phyloP scores from a whole-genome alignment of 2,797 vertebrate genomes.

The Microtus agrestis region DNA sequence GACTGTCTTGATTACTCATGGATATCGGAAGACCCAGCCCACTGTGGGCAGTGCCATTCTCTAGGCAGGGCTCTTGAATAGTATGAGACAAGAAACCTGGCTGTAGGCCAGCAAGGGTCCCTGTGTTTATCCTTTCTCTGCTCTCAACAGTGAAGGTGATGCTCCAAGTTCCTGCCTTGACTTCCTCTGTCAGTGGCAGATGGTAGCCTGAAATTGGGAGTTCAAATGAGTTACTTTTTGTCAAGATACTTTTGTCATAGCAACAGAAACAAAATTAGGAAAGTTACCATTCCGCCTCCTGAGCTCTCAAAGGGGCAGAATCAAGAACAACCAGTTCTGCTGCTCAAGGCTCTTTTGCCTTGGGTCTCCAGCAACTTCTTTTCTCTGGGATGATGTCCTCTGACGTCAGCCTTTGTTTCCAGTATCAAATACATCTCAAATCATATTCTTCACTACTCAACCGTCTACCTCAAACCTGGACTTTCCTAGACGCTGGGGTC shows the following conservation, averaged over 20 bases:
- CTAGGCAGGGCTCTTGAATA: neutral
- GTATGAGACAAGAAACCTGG: neutral
- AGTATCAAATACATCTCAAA: neutral
- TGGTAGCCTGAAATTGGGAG: neutral
- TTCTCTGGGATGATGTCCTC: neutral
- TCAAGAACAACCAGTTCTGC: fast-evolving
- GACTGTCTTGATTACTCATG: neutral
- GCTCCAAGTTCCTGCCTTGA: neutral
- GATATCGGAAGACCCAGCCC: neutral
- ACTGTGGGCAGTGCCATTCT: neutral
- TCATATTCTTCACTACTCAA: neutral
- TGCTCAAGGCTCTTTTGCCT: neutral
- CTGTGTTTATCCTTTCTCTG: neutral
- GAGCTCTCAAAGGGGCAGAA: neutral
- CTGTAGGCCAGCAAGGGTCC: too few species aligned
- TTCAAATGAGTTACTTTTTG: neutral
- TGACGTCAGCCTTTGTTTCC: neutral
- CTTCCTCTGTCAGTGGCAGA: neutral
- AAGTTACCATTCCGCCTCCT: neutral
- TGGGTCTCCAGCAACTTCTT: neutral
- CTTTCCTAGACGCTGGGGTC: neutral
- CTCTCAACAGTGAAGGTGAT: neutral
- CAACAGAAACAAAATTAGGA: neutral
- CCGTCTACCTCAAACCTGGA: neutral
- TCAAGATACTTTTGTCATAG: neutral